Evolutionary conservation across 1,140 invertebrate species (phyloP), one percentile per base, ranked within the genome.

Genomic region (Caenorhabditis briggsae): DNA sequence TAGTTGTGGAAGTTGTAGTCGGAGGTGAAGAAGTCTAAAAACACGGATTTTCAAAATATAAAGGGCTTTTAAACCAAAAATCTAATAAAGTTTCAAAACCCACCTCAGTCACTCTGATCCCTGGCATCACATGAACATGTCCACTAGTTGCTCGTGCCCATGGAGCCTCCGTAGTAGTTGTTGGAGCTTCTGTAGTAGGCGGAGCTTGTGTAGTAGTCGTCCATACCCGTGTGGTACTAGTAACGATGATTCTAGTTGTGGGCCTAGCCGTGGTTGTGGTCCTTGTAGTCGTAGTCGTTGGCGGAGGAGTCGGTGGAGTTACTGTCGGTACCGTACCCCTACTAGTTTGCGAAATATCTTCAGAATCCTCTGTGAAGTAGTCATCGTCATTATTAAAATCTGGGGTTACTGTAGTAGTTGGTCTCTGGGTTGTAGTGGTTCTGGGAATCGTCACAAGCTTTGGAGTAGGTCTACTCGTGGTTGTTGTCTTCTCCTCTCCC

Each of bases 291-390:
- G 16, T 12, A 9, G 58, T 46, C 33, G 43, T 48, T 0, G 83
- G 41, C 9, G 58, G n/a, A 12, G 43, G 25, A 2, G 59, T 70
- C 50, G n/a, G n/a, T n/a, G n/a, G n/a, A n/a, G n/a, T n/a, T n/a
- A n/a, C n/a, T n/a, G n/a, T n/a, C n/a, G n/a, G 6, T 59, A 84
- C 82, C 14, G 82, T 84, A 84, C 20, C 43, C 58, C 58, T 84
- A 18, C 23, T 23, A 53, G 59, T 84, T 7, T 70, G 33, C 14
- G 70, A 78, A 43, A 78, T 78, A 2, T 78, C 70, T 14, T 78
- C 70, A 2, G 70, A 78, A n/a, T 53, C 33, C 12, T 78, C 70
- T 14, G 64, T 70, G 16, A 48, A 46, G 23, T 50, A 78, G 46
- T 78, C 70, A n/a, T 78, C 70, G 23, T 78, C 70, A 23, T 50